Evolutionary conservation across 2,113 vertebrate species (phyloP).

Genomic region (Phrynosoma blainvillii): DNA sequence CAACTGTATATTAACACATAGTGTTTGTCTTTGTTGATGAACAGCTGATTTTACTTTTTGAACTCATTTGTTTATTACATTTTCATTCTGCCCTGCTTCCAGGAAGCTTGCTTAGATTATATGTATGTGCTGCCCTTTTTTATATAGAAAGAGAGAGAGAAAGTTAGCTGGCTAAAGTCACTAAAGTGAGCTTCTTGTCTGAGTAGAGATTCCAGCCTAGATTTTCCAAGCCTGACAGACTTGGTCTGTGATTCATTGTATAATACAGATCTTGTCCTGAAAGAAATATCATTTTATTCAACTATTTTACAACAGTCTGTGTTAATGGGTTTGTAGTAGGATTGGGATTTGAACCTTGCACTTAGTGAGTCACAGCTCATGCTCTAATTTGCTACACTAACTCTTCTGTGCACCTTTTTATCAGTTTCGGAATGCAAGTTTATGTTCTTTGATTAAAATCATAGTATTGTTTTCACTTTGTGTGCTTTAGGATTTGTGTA

Average conservation of each 20-base stretch:
- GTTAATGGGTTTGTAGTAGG: too few species aligned
- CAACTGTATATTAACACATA: background rate
- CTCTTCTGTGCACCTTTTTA: background rate
- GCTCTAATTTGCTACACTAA: too few species aligned
- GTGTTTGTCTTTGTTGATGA: conserved; percentile 2
- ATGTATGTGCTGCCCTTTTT: background rate
- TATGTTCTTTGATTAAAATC: background rate
- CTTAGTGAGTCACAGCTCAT: too few species aligned
- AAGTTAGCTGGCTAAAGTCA: background rate
- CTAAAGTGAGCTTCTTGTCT: background rate
- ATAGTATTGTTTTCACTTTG: background rate
- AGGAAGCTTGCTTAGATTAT: background rate
- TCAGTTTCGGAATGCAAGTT: background rate
- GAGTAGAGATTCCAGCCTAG: background rate
- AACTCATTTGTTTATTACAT: background rate
- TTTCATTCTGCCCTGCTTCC: background rate
- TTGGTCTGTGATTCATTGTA: background rate
- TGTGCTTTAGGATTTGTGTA: background rate
- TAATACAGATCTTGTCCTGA: background rate
- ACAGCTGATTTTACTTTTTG: background rate
- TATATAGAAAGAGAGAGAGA: background rate
- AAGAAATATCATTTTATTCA: too few species aligned
- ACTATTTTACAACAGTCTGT: too few species aligned
- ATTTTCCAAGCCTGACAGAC: background rate
- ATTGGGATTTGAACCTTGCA: too few species aligned